phyloP scores from a whole-genome alignment of 2,888 invertebrate genomes.

The Trissolcus brochymenae region DNA sequence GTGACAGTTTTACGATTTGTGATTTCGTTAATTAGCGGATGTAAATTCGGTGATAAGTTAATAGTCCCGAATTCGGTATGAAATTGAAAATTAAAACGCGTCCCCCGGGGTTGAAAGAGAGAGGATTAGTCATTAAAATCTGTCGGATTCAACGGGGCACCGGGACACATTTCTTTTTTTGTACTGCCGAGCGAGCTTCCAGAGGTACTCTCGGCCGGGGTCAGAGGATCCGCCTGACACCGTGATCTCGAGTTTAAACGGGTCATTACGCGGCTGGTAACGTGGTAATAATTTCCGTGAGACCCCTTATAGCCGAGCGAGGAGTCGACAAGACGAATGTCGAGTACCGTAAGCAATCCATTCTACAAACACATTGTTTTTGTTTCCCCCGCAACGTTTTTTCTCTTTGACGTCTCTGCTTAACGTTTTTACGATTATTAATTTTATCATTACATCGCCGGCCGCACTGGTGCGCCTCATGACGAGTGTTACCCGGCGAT shows the following conservation, averaged over 20 bases:
- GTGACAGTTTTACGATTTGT: slow-evolving; percentile 30
- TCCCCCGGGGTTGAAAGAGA: no score
- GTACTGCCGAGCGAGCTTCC: slow-evolving; percentile 48
- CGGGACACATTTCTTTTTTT: slow-evolving; percentile 52
- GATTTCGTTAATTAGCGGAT: slow-evolving; percentile 35
- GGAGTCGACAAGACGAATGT: slow-evolving; percentile 61
- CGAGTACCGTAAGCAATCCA: slow-evolving; percentile 59
- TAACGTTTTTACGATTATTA: slow-evolving; percentile 54
- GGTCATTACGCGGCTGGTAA: slow-evolving; percentile 66
- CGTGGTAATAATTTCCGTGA: slow-evolving; percentile 64
- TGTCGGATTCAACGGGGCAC: slow-evolving; percentile 9
- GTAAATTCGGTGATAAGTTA: slow-evolving; percentile 31
- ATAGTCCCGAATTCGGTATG: slow-evolving; percentile 33
- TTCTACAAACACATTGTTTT: slow-evolving; percentile 57
- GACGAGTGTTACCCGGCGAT: slow-evolving; percentile 33
- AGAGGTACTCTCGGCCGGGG: slow-evolving; percentile 58
- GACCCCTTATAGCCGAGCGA: slow-evolving; percentile 57
- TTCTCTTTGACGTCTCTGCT: slow-evolving; percentile 37
- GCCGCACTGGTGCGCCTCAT: slow-evolving; percentile 19
- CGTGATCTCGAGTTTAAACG: slow-evolving; percentile 61
- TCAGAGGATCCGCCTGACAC: slow-evolving; percentile 58
- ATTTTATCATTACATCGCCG: slow-evolving; percentile 48
- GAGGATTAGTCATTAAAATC: no score
- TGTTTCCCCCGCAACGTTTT: slow-evolving; percentile 43
- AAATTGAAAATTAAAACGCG: slow-evolving; percentile 38